Evolutionary conservation across 2,113 vertebrate species (phyloP).

Genomic region (Microcebus griseorufus): DNA sequence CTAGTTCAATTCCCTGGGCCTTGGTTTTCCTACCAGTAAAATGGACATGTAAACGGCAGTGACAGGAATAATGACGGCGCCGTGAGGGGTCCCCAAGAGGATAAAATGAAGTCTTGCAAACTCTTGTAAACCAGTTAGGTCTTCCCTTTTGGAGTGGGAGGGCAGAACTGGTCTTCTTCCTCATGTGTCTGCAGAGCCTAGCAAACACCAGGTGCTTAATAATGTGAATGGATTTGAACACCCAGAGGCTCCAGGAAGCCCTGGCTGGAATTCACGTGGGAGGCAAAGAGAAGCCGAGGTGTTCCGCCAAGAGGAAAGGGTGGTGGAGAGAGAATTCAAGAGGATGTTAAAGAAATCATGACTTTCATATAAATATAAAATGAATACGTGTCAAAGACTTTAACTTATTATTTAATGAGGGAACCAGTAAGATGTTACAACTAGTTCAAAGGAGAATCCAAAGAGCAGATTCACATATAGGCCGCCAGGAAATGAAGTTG

Average conservation of each 20-base stretch:
- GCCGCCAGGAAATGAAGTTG: neutral
- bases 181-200: neutral
- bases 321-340: neutral
- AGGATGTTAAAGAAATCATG: neutral
- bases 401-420: neutral
- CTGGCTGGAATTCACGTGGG: neutral
- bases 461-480: neutral
- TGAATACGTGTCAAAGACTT: neutral
- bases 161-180: neutral
- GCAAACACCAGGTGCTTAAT: neutral
- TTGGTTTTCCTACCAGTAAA: neutral
- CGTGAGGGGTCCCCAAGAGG: neutral
- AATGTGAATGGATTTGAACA: neutral
- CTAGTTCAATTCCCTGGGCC: neutral
- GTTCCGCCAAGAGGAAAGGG: neutral
- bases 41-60: neutral
- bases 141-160: neutral
- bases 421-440: neutral
- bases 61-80: accelerated
- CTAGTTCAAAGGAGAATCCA: neutral
- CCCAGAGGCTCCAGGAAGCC: neutral
- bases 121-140: too few species aligned
- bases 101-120: neutral
- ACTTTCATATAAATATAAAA: neutral
- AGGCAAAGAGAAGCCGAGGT: neutral